Percentiles rank a stretch among this genome's conserved stretches.
phyloP scores from a whole-genome alignment of 2,888 invertebrate genomes.

The Eilema depressum region DNA sequence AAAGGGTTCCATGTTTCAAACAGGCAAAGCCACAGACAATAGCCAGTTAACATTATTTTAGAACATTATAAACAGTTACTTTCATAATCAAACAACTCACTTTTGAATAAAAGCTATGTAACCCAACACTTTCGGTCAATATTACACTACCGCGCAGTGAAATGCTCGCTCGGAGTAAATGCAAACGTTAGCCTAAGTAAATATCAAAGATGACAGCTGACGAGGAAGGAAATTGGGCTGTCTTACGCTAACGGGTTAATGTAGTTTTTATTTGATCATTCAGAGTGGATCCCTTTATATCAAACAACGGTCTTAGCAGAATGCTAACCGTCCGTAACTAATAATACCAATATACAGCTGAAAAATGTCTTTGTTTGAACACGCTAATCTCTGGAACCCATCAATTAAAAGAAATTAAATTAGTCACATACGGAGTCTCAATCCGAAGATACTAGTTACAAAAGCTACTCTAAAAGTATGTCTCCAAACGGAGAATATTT shows the following conservation, averaged over 20 bases:
- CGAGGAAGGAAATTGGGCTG: conserved; percentile 34
- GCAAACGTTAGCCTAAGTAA: conserved; percentile 31
- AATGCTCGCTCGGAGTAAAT: conserved; percentile 36
- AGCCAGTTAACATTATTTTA: background rate
- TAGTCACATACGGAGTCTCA: too few species aligned
- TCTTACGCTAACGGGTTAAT: conserved; percentile 30
- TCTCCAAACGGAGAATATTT: too few species aligned
- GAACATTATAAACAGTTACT: background rate
- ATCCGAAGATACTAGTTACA: too few species aligned
- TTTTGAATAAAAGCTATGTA: conserved; percentile 17
- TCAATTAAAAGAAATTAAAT: too few species aligned
- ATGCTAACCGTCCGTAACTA: background rate
- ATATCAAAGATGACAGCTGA: conserved; percentile 41
- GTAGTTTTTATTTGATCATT: conserved; percentile 27
- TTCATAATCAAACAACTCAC: conserved; percentile 1
- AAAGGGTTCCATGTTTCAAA: background rate
- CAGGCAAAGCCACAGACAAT: background rate
- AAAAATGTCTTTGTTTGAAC: too few species aligned
- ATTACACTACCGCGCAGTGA: conserved; percentile 13
- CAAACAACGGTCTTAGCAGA: background rate
- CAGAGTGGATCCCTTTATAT: conserved; percentile 1
- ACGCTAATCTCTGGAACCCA: too few species aligned
- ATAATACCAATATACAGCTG: too few species aligned
- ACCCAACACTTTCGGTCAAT: conserved; percentile 15
- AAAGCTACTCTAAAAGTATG: too few species aligned